Base-by-base conservation (phyloP, 2,797 vertebrate species). In the Urophycis tenuis region DNA sequence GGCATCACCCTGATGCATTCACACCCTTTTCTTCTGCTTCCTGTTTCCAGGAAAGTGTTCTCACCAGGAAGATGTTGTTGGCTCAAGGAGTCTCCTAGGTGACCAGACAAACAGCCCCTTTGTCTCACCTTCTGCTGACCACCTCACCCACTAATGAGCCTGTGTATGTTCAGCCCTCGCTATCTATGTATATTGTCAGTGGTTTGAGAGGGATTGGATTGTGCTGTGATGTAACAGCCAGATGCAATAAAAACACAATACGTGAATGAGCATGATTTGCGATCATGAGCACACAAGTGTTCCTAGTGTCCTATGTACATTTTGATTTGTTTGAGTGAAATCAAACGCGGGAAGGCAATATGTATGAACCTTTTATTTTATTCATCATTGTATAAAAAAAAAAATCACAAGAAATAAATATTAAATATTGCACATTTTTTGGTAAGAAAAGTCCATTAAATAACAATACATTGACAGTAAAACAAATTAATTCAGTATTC, bases 11-110 rank as follows among this genome's bases (percentile, higher is more conserved):
- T 82, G 69, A 74, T 72, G 71, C 35, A 73, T 76, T 84, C 85
- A 76, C 81, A 84, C 84, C 22, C 78, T 75, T 72, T 78, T 80
- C 67, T 22, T 6, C 11, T 22, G 74, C 87, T 90, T 91, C 88
- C 90, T 86, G 87, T 90, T 93, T 88, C 84, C 82, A 81, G 74
- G 81, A 90, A 85, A 80, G 74, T 33, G 34, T 83, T 88, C 71
- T 34, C 81, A 79, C 33, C 70, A 15, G n/a, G 32, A 72, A 32
- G 36, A 73, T 49, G 49, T 33, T 22, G 71, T 74, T 71, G 32
- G 73, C 39, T 71, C 14, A 8, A 19, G 9, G 8, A 29, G 91
- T 92, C 87, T 79, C 89, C 90, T 30, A 35, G 89, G 92, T 82
- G 85, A 93, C 79, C 14, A 36, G 22, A 75, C 80, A 12, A 81